Evolutionary conservation across 1,140 invertebrate genomes (phyloP).

Genomic region (Acyrthosiphon pisum): DNA sequence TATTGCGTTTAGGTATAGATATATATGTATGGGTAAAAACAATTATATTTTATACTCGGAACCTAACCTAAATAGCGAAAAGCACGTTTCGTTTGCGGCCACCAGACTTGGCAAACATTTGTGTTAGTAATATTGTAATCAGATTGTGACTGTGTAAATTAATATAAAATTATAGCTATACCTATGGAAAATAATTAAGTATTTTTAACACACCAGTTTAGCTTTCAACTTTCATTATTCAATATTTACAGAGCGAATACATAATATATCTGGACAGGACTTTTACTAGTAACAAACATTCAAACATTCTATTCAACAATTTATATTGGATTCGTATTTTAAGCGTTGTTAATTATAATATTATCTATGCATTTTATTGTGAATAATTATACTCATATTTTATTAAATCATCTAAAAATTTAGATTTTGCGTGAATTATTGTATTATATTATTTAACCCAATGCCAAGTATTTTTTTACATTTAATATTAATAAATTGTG

Average conservation of each 20-base stretch:
- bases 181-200: not conserved
- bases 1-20: too few relatives aligned
- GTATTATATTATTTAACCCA: too few relatives aligned
- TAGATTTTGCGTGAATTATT: too few relatives aligned
- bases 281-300: not conserved
- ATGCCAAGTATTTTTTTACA: too few relatives aligned
- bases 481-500: too few relatives aligned
- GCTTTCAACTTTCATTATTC: not conserved
- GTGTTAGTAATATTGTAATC: not conserved
- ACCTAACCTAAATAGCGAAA: not conserved
- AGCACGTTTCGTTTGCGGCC: not conserved
- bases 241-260: too few relatives aligned
- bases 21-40: not conserved
- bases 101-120: not conserved
- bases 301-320: too few relatives aligned
- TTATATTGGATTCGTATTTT: too few relatives aligned
- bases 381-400: too few relatives aligned
- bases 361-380: too few relatives aligned
- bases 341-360: too few relatives aligned
- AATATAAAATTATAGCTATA: not conserved
- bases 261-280: not conserved
- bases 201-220: not conserved
- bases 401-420: too few relatives aligned
- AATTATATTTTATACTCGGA: not conserved
- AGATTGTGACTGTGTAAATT: not conserved